A percentile compares a stretch with the other conserved stretches of the same genome.
phyloP scores from a whole-genome alignment of 1,140 invertebrate species.

The Neodiprion lecontei region DNA sequence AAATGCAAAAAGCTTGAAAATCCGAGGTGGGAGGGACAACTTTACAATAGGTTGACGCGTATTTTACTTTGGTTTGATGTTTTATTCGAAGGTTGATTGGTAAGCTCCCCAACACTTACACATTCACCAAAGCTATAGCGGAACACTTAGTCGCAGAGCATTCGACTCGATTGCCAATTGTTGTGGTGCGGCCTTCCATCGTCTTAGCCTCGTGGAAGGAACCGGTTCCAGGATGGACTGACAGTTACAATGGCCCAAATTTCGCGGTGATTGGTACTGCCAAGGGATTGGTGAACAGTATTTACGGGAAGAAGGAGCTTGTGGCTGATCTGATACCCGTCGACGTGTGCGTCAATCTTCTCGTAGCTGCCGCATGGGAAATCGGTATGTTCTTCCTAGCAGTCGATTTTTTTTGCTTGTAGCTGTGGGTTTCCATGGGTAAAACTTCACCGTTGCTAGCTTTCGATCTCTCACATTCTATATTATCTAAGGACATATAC shows the following conservation, averaged over 20 bases:
- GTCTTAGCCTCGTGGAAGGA: conserved; percentile 14
- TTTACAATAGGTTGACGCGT: background rate
- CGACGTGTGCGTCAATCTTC: conserved; percentile 19
- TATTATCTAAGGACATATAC: no score
- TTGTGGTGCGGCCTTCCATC: conserved; percentile 29
- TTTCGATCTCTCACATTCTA: no score
- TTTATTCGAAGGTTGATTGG: conserved; percentile 44
- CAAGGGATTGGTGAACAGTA: background rate
- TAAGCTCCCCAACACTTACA: conserved; percentile 34
- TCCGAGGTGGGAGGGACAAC: no score
- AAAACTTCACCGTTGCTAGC: no score
- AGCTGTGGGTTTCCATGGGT: no score
- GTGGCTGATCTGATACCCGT: conserved; percentile 6
- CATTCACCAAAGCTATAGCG: conserved; percentile 32
- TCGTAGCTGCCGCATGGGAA: conserved; percentile 25
- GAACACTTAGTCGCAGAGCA: conserved; percentile 29
- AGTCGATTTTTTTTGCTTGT: no score
- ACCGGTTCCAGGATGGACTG: conserved; percentile 6
- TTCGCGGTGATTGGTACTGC: background rate
- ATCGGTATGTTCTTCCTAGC: conserved; percentile 13
- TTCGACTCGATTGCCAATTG: conserved; percentile 20
- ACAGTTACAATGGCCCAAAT: conserved; percentile 5
- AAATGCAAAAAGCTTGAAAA: no score
- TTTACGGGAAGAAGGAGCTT: background rate
- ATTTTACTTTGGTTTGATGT: conserved; percentile 2